Percentiles rank a stretch among this genome's conserved stretches.
phyloP scores from a whole-genome alignment of 1,140 invertebrate species.

The Orchesella cincta region DNA sequence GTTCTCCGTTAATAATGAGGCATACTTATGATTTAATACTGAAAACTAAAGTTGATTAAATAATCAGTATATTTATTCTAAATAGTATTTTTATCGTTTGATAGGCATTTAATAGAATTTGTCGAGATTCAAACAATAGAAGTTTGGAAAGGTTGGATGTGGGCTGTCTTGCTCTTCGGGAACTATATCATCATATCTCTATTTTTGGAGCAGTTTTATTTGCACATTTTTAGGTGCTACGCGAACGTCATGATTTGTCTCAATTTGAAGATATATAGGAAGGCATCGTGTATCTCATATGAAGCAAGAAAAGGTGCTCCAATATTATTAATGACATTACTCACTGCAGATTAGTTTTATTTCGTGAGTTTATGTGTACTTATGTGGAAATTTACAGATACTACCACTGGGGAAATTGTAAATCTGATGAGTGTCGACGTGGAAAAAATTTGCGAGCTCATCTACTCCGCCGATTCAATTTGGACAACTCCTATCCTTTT shows the following conservation, averaged over 20 bases:
- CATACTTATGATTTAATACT: no score
- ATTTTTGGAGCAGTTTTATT: neutral
- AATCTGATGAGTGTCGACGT: slow-evolving; percentile 90
- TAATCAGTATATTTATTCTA: no score
- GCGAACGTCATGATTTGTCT: neutral
- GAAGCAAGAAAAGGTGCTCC: slow-evolving; percentile 52
- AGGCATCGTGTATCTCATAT: slow-evolving; percentile 48
- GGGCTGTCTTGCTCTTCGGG: neutral
- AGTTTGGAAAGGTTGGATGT: neutral
- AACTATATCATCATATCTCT: neutral
- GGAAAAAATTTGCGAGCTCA: slow-evolving; percentile 80
- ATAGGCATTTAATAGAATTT: no score
- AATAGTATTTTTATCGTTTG: no score
- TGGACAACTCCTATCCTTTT: slow-evolving; percentile 97
- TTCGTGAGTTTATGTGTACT: no score
- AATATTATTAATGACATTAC: neutral
- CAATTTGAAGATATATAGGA: slow-evolving; percentile 60
- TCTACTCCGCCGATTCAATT: slow-evolving; percentile 88
- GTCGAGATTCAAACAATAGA: neutral
- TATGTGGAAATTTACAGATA: slow-evolving; percentile 63
- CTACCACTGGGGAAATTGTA: slow-evolving; percentile 86
- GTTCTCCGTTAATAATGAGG: neutral
- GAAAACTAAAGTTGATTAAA: no score
- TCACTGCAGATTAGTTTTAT: neutral
- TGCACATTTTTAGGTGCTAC: slow-evolving; percentile 14